Conservation (phyloP, 1,140 invertebrate species). For the Chironomus tepperi region DNA sequence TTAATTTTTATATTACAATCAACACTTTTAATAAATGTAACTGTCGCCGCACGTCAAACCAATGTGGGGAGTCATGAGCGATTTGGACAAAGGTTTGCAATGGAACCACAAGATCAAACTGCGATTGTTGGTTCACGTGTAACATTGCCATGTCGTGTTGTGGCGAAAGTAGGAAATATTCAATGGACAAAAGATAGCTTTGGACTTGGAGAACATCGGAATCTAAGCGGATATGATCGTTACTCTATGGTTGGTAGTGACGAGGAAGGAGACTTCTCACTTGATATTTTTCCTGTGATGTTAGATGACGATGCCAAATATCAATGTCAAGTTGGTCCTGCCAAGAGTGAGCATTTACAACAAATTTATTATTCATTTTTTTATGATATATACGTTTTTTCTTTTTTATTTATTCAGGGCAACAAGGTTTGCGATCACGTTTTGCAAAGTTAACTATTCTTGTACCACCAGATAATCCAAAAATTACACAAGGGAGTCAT, state of each 20-base stretch:
- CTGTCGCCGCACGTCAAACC: neutral
- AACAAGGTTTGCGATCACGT: slow-evolving; percentile 54
- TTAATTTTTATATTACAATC: neutral
- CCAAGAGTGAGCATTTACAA: slow-evolving; percentile 45
- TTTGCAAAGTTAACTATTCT: slow-evolving; percentile 59
- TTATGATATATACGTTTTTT: slow-evolving; percentile 22
- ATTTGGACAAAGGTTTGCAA: slow-evolving; percentile 60
- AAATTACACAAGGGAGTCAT: slow-evolving; percentile 58
- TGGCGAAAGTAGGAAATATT: slow-evolving; percentile 63
- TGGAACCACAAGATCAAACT: slow-evolving; percentile 73
- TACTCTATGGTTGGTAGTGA: slow-evolving; percentile 76
- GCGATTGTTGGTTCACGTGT: slow-evolving; percentile 60
- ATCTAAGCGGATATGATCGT: slow-evolving; percentile 65
- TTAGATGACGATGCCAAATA: slow-evolving; percentile 68
- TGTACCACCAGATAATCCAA: slow-evolving; percentile 65
- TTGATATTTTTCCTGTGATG: slow-evolving; percentile 63
- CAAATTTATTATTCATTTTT: slow-evolving; percentile 4
- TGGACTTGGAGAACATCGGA: slow-evolving; percentile 64
- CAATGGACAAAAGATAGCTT: slow-evolving; percentile 83
- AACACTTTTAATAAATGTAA: neutral
- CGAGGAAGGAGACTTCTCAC: slow-evolving; percentile 67
- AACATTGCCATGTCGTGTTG: slow-evolving; percentile 61
- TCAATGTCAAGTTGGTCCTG: slow-evolving; percentile 65
- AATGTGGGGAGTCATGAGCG: neutral
- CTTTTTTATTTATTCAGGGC: slow-evolving; percentile 35